Evolutionary conservation across 2,113 vertebrate species (phyloP).

Genomic region (Tachycineta bicolor): DNA sequence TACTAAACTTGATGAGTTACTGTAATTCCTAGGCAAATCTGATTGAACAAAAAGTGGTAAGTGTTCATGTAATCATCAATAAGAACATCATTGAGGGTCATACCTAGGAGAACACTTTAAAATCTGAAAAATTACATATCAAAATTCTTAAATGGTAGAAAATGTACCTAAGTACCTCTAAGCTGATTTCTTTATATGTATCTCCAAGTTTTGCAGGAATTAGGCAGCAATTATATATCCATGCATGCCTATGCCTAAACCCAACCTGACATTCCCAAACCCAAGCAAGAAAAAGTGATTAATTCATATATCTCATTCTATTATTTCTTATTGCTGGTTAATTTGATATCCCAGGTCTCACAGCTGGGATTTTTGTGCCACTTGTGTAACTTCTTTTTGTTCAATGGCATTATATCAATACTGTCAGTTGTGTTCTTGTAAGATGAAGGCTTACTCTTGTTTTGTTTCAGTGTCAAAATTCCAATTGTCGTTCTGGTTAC

Average conservation of each 20-base stretch:
- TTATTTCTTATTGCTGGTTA: background rate
- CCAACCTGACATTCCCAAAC: background rate
- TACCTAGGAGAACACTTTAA: background rate
- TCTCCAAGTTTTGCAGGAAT: fast-evolving
- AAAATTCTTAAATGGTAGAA: background rate
- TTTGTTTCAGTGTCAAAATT: background rate
- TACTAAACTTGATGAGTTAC: background rate
- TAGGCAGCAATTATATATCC: background rate
- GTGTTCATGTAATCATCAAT: background rate
- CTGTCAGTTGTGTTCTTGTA: background rate
- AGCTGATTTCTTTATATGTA: background rate
- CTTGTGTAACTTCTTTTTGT: background rate
- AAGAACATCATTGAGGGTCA: background rate
- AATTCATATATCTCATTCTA: background rate
- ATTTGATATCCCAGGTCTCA: background rate
- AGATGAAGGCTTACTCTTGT: background rate
- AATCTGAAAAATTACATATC: background rate
- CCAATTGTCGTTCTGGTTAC: background rate
- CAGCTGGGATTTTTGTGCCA: background rate
- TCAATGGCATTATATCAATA: background rate
- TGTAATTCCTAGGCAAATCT: background rate
- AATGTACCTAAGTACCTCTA: background rate
- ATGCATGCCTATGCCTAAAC: background rate
- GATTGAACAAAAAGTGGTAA: background rate
- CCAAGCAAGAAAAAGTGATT: background rate